Evolutionary conservation across 2,113 vertebrate genomes (phyloP).

Genomic region (Procapra przewalskii): DNA sequence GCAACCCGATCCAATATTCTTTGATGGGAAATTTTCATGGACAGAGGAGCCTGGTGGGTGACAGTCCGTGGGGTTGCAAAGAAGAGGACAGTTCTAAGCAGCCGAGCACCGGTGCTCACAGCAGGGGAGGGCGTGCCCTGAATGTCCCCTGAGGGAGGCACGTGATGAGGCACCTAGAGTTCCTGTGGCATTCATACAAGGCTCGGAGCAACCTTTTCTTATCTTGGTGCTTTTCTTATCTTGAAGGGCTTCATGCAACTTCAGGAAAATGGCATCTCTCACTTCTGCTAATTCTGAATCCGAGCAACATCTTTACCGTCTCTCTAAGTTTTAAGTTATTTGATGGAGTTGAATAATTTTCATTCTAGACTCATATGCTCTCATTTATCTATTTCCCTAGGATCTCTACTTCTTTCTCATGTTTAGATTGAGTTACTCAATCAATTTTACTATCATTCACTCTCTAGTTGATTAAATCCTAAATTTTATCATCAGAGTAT

Average conservation of each 20-base stretch:
- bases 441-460: slow-evolving; percentile 49
- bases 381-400: slow-evolving; percentile 46
- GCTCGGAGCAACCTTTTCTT: background rate
- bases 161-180: background rate
- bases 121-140: background rate
- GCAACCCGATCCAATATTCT: background rate
- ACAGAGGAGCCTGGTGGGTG: background rate
- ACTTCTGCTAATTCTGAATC: slow-evolving; percentile 32
- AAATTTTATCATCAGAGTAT: slow-evolving; percentile 64
- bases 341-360: slow-evolving; percentile 25
- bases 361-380: slow-evolving; percentile 40
- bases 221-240: background rate
- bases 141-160: background rate
- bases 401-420: slow-evolving; percentile 32
- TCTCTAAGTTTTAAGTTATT: slow-evolving; percentile 33
- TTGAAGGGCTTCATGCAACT: background rate
- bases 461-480: slow-evolving; percentile 54
- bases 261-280: slow-evolving; percentile 16
- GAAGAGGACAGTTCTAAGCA: background rate
- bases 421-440: slow-evolving; percentile 43
- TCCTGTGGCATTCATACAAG: background rate
- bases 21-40: background rate
- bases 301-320: background rate
- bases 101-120: background rate
- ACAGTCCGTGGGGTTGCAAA: background rate